Conservation (phyloP, 2,113 vertebrate species). For the Meleagris gallopavo region DNA sequence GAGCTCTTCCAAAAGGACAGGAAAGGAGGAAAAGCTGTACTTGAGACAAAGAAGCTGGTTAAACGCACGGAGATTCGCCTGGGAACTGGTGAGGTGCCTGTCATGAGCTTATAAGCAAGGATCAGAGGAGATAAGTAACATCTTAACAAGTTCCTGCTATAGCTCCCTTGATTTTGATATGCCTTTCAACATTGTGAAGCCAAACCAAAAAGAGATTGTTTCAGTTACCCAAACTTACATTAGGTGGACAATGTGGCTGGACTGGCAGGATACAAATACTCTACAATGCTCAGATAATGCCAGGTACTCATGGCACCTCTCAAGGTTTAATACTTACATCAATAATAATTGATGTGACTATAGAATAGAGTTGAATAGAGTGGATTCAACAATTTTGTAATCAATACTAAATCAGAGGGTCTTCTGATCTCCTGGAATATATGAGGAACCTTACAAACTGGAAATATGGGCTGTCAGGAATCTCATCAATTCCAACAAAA, state of each 20-base stretch:
- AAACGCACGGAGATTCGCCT: background rate
- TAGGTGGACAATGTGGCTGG: background rate
- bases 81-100: background rate
- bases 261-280: background rate
- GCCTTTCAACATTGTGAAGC: background rate
- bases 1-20: background rate
- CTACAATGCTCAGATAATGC: too few species aligned
- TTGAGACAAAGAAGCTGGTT: background rate
- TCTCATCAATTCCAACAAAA: background rate
- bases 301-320: background rate
- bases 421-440: background rate
- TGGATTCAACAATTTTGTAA: background rate
- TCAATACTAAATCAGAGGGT: background rate
- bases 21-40: background rate
- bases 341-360: background rate
- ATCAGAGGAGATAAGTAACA: background rate
- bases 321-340: background rate
- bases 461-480: background rate
- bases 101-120: fast-evolving
- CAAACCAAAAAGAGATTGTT: background rate
- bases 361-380: too few species aligned
- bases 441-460: background rate
- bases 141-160: background rate
- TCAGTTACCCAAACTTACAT: background rate
- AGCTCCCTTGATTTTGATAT: background rate